Percentiles rank a stretch among this genome's conserved stretches.
Evolutionary conservation across 1,140 invertebrate species (phyloP).

Genomic region (Pseudobourletiella spinata): DNA sequence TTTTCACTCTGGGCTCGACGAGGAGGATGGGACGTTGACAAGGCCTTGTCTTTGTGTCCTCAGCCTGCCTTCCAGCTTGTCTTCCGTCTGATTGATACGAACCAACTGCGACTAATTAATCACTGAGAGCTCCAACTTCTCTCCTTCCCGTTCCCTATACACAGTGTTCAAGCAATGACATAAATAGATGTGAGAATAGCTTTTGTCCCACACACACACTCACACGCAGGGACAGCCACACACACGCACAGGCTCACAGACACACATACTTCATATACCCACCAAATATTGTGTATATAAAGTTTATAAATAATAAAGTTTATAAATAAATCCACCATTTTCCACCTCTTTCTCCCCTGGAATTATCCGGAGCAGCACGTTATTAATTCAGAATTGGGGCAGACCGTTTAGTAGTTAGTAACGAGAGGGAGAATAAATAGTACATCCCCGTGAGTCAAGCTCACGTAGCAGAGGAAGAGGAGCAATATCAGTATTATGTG

Average conservation of each 20-base stretch:
- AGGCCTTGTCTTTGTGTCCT: conserved; percentile 16
- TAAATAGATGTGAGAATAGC: conserved; percentile 2
- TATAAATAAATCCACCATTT: background rate
- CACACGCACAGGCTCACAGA: too few relatives aligned
- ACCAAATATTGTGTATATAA: too few relatives aligned
- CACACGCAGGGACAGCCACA: background rate
- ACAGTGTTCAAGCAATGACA: background rate
- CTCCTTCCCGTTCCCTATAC: background rate
- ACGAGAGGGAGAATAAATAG: too few relatives aligned
- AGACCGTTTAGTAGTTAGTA: too few relatives aligned
- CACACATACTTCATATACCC: too few relatives aligned
- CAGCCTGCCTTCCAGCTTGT: conserved; percentile 4
- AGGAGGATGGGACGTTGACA: conserved; percentile 7
- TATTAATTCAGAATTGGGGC: too few relatives aligned
- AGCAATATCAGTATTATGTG: too few relatives aligned
- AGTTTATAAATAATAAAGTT: too few relatives aligned
- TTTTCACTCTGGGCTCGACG: background rate
- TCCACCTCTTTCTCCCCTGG: background rate
- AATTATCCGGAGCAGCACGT: background rate
- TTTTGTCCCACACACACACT: background rate
- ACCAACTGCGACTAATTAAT: conserved; percentile 15
- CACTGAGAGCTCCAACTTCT: background rate
- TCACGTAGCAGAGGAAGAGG: background rate
- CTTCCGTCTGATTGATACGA: conserved; percentile 8
- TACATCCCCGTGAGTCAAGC: too few relatives aligned